Evolutionary conservation across 2,888 invertebrate genomes (phyloP), one percentile per base, ranked within the genome.

Genomic region (Lochmaea crataegi): DNA sequence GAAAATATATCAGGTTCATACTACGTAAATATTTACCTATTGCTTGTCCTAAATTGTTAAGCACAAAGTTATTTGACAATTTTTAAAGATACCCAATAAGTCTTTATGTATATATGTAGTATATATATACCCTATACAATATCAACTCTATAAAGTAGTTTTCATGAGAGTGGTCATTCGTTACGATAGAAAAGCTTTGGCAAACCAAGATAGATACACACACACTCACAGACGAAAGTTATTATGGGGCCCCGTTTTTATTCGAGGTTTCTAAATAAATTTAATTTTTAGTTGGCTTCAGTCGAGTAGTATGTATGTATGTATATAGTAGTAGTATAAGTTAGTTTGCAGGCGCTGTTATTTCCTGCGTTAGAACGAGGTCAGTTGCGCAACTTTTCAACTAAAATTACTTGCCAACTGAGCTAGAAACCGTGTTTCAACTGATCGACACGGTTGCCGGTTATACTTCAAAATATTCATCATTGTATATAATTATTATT

Each of bases 321-420:
- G 18, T 41, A n/a, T 32, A 16, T 14, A 58, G 16, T 56, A 58
- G 16, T 56, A 56, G 16, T 56, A 56, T 56, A 65, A 56, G 26
- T 57, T 58, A 41, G 60, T 51, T 64, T 60, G 61, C 60, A 66
- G 32, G 72, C 32, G 32, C 66, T 73, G 77, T 76, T 76, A 77
- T 80, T 80, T 80, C 78, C 80, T 76, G 77, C 71, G 76, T 75
- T 70, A 69, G 76, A 80, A 78, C 77, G 79, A 79, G 80, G 80
- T 80, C 80, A 76, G 75, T 80, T 80, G 79, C 79, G 78, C 78
- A 80, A 80, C 77, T 76, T 76, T 75, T 75, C 73, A 76, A 78
- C 76, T 78, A 75, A 77, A 79, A 79, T 79, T 79, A 79, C 77
- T 72, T 74, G 75, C 77, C 74, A 79, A 78, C 77, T 77, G 76